Conservation (phyloP, 2,797 vertebrate species). For the Melopsittacus undulatus region DNA sequence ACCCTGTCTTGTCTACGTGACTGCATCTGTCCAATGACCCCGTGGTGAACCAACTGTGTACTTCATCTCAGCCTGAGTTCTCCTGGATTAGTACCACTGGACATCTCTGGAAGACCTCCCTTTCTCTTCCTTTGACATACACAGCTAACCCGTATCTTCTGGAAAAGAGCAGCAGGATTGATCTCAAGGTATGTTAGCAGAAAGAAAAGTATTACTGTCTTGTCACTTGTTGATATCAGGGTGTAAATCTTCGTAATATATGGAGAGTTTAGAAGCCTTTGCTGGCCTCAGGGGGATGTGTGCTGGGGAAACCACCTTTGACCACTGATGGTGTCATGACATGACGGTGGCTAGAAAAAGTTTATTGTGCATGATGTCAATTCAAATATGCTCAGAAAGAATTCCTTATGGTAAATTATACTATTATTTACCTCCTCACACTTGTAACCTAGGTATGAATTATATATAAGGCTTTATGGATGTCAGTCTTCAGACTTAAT, state of each 20-base stretch:
- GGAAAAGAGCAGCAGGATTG: neutral
- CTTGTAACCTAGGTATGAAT: neutral
- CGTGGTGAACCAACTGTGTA: neutral
- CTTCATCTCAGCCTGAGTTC: neutral
- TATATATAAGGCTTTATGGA: neutral
- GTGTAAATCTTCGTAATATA: neutral
- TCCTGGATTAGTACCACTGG: neutral
- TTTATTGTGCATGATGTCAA: neutral
- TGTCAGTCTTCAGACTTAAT: neutral
- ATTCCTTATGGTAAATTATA: neutral
- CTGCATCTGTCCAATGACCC: neutral
- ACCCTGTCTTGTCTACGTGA: accelerated
- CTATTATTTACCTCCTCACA: neutral
- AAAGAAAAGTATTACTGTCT: neutral
- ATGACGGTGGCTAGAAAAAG: neutral
- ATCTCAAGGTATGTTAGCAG: conserved; percentile 2
- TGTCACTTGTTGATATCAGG: neutral
- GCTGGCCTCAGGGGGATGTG: neutral
- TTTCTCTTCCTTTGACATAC: neutral
- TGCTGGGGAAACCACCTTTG: neutral
- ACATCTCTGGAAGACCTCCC: neutral
- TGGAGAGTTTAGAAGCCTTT: neutral
- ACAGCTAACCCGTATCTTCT: neutral
- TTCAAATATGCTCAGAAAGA: neutral
- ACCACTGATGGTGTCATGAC: neutral